phyloP scores from a whole-genome alignment of 1,140 invertebrate species.

The Aphelinus certus region DNA sequence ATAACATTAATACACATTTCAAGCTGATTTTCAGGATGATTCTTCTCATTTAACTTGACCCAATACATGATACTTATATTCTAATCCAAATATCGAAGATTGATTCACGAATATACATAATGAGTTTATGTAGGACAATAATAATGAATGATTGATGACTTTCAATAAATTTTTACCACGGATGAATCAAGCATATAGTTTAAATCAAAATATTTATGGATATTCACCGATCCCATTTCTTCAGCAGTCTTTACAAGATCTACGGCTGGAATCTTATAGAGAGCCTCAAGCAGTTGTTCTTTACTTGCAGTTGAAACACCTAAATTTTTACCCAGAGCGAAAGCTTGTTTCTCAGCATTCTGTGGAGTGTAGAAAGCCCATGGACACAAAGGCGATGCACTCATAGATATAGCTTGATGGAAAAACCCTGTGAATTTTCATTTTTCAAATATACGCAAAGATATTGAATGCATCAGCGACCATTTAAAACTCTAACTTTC shows the following conservation, averaged over 20 bases:
- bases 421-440: slow-evolving; percentile 66
- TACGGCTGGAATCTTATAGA: slow-evolving; percentile 44
- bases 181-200: too few relatives aligned
- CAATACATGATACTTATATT: not conserved
- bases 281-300: slow-evolving; percentile 63
- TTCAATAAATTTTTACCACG: too few relatives aligned
- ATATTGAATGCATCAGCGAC: not conserved
- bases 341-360: slow-evolving; percentile 68
- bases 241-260: slow-evolving; percentile 36
- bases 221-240: slow-evolving; percentile 8
- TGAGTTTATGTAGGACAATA: not conserved
- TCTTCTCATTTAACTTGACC: too few relatives aligned
- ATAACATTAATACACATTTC: slow-evolving; percentile 39
- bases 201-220: not conserved
- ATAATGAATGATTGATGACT: too few relatives aligned
- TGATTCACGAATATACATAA: slow-evolving; percentile 9
- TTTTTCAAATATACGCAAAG: not conserved
- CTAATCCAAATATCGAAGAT: not conserved
- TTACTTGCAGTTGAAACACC: slow-evolving; percentile 69
- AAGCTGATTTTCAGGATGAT: too few relatives aligned
- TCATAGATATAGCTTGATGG: slow-evolving; percentile 71
- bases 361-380: slow-evolving; percentile 70
- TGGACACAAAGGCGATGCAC: slow-evolving; percentile 71
- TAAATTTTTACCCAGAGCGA: slow-evolving; percentile 68
- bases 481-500: not conserved